Evolutionary conservation across 2,113 vertebrate genomes (phyloP), one percentile per base, ranked within the genome.

Genomic region (Lethenteron camtschaticum): DNA sequence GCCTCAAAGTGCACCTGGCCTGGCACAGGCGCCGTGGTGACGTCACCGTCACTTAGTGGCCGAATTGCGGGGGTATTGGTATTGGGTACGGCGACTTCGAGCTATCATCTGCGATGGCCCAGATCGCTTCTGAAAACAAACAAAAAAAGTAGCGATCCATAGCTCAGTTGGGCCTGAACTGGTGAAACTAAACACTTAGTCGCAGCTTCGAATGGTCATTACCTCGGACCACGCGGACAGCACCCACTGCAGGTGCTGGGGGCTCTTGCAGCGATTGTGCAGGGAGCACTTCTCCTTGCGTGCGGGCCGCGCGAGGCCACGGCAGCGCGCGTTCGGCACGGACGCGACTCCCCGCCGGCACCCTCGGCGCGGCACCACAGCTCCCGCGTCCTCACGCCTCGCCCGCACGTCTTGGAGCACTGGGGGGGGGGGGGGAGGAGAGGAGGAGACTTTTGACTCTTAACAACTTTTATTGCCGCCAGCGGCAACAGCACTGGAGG

Each of bases 331-430:
- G 20, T 66, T 14, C 9, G 60, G 60, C 60, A 66, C 60, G 20
- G 60, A 8, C 60, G 60, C 24, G 14, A 16, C 20, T 14, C 60
- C 8, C 20, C 20, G 60, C 60, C 60, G n/a, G 60, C n/a, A 3
- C 10, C 60, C 14, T 16, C 14, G 8, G 10, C 14, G 20, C 78
- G 80, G 77, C 94, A 99, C 73, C 81, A 83, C 75, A 95, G 79
- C 6, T 82, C 83, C 1, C 90, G 84, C 73, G 83, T 91, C 79
- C 80, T 85, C 72, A 86, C 69, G 1, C 94, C 92, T 68, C 90
- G 86, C 55, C 94, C 92, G 63, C 94, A 99, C 2, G 85, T 87
- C 80, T 96, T 96, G 72, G 92, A 96, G 78, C 92, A 99, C 92
- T 90, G 79, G 1, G 3, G 18, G 14, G 68, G 9, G 20, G 73